Percentiles rank a stretch among this genome's conserved stretches.
Evolutionary conservation across 2,888 invertebrate genomes (phyloP).

Genomic region (Orthosia gothica): DNA sequence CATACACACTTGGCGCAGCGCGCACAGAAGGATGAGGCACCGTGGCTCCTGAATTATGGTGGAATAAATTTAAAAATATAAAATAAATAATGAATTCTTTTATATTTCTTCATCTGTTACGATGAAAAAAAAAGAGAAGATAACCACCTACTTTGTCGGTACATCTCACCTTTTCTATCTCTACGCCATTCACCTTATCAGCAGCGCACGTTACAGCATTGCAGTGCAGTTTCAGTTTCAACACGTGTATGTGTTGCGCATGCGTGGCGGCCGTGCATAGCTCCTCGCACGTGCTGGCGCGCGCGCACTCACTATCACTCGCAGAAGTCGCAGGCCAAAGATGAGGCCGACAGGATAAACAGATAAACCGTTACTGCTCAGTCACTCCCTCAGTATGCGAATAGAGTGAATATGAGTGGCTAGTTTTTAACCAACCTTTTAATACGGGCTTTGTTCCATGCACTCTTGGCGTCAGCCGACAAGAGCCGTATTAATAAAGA

Average conservation of each 20-base stretch:
- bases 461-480: too few relatives aligned
- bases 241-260: slow-evolving; percentile 11
- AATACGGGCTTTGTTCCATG: neutral
- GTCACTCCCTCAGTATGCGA: neutral
- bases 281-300: slow-evolving; percentile 20
- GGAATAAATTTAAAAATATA: too few relatives aligned
- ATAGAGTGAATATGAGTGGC: too few relatives aligned
- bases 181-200: neutral
- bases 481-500: too few relatives aligned
- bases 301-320: slow-evolving; percentile 3
- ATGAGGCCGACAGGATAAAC: slow-evolving; percentile 18
- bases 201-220: neutral
- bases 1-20: too few relatives aligned
- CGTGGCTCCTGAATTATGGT: too few relatives aligned
- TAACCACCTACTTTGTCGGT: neutral
- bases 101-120: too few relatives aligned
- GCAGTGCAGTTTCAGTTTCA: neutral
- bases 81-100: too few relatives aligned
- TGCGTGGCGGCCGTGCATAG: neutral
- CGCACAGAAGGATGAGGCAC: too few relatives aligned
- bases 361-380: slow-evolving; percentile 6
- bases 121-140: too few relatives aligned
- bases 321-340: slow-evolving; percentile 18
- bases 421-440: neutral
- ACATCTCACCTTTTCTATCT: neutral